Evolutionary conservation across 2,888 invertebrate genomes (phyloP), one percentile per base, ranked within the genome.

Genomic region (Eucera pruinosa): DNA sequence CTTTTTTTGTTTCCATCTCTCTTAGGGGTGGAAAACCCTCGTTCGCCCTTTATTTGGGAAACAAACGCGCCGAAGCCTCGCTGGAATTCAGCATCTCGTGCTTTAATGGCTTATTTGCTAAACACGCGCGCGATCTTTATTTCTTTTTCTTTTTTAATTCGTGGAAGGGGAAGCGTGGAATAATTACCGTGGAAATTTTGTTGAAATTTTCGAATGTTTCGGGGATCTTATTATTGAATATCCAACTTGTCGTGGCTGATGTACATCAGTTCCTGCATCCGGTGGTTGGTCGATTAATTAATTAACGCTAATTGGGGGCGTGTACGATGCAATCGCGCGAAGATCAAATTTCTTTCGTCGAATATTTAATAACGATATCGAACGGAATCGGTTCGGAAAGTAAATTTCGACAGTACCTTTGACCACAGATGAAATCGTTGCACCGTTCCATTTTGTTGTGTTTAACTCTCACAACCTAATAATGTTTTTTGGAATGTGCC

Each of bases 401-500:
- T 15, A n/a, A n/a, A n/a, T n/a, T n/a, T n/a, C n/a, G 3, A 13
- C 2, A 1, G 13, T 5, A 7, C 15, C 4, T 23, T 23, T 36
- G 20, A 50, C 78, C 78, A 61, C 73, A 48, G 81, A 75, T 72
- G 72, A 43, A 62, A 9, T 36, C 54, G 67, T 43, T 1, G 30
- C 52, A 43, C 41, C 13, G 43, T 25, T 23, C 52, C 11, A 48
- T 33, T 72, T 67, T 55, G 50, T 73, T 80, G 23, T 80, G 20
- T 60, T 71, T 65, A 41, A 65, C 47, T 45, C n/a, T 18, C 39
- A 30, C 52, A 23, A 58, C 39, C 47, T 13, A 27, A n/a, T 50
- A 33, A 55, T 43, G 55, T 58, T 75, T 66, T 80, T 85, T 84
- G 84, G 86, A 87, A 86, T 86, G 86, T 60, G 86, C 86, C 87